phyloP scores from a whole-genome alignment of 2,113 vertebrate species.

The Ivindomyrus marchei region DNA sequence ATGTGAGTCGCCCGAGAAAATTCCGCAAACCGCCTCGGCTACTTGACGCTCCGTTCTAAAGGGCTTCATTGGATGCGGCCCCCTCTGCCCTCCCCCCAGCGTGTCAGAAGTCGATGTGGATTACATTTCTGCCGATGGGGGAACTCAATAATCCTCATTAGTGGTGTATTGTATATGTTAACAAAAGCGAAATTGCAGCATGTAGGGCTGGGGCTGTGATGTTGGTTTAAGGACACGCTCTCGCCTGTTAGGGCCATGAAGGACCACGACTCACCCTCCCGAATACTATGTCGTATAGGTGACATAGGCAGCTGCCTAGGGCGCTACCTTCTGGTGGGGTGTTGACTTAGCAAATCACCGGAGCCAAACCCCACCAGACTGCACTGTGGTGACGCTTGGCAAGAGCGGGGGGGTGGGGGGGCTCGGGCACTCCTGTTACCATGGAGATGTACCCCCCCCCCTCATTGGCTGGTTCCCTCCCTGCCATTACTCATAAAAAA shows the following conservation, averaged over 20 bases:
- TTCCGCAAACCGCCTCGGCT: not conserved
- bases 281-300: not conserved
- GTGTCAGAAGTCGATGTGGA: not conserved
- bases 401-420: not conserved
- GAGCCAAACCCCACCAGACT: not conserved
- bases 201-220: not conserved
- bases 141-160: slow-evolving; percentile 10
- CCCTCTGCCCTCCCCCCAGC: not conserved
- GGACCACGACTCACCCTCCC: not conserved
- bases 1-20: not conserved
- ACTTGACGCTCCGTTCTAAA: not conserved
- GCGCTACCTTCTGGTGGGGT: not conserved
- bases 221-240: not conserved
- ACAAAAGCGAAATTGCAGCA: not conserved
- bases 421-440: not conserved
- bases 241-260: not conserved
- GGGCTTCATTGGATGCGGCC: not conserved
- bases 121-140: not conserved
- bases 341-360: not conserved
- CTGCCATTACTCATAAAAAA: not conserved
- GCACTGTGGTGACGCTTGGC: not conserved
- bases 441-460: not conserved
- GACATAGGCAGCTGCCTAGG: not conserved
- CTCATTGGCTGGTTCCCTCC: not conserved
- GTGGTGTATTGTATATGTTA: not conserved